phyloP scores from a whole-genome alignment of 2,888 invertebrate species.

The Drosophila nr. medialis region DNA sequence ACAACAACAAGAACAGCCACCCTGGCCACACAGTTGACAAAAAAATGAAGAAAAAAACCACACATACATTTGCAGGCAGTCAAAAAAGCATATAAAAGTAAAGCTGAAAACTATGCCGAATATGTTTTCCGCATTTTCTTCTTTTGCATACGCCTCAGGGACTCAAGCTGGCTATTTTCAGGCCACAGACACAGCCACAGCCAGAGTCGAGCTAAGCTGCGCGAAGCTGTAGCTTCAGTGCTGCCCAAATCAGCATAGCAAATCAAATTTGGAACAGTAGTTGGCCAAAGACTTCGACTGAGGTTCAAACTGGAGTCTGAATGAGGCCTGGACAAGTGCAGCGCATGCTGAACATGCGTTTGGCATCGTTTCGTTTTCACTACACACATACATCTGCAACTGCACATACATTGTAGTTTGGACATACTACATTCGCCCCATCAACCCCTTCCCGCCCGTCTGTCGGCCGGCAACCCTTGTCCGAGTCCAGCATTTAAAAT shows the following conservation, averaged over 20 bases:
- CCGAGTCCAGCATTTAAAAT: constrained; percentile 56
- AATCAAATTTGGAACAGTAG: constrained; percentile 81
- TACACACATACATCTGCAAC: constrained; percentile 15
- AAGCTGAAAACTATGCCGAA: constrained; percentile 71
- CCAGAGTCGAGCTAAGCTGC: constrained; percentile 1
- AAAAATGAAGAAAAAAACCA: constrained; percentile 13
- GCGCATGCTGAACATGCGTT: constrained; percentile 77
- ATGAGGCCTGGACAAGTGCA: constrained; percentile 65
- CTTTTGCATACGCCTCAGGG: constrained; percentile 65
- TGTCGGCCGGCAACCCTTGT: constrained; percentile 11
- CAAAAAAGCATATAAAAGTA: constrained; percentile 8
- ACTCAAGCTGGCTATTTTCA: constrained; percentile 27
- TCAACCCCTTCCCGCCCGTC: background rate
- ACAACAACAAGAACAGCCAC: constrained; percentile 21
- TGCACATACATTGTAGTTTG: constrained; percentile 1
- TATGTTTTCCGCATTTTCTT: constrained; percentile 79
- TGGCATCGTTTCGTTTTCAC: constrained; percentile 76
- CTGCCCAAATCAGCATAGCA: constrained; percentile 69
- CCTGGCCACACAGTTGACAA: constrained; percentile 56
- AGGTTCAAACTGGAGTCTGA: constrained; percentile 1
- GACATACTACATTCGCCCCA: constrained; percentile 11
- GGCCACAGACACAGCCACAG: constrained; percentile 3
- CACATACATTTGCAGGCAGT: background rate
- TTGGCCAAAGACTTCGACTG: constrained; percentile 36
- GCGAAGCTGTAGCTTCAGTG: constrained; percentile 6